phyloP scores from a whole-genome alignment of 2,888 invertebrate genomes.

The Hirudinaria manillensis region DNA sequence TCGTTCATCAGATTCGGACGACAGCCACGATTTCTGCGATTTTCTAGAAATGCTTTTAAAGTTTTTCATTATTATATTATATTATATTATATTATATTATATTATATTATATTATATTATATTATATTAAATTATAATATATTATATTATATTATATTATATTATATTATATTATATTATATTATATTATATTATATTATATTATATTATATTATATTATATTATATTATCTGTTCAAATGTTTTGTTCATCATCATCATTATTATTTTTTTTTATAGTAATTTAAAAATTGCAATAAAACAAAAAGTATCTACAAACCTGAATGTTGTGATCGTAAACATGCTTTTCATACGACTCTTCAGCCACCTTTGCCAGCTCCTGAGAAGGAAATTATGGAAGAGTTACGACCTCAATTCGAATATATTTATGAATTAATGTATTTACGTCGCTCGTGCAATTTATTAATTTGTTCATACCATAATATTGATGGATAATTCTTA shows the following conservation, averaged over 20 bases:
- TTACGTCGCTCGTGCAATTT: no score
- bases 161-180: background rate
- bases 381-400: background rate
- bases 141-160: background rate
- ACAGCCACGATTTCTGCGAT: no score
- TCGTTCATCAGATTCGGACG: no score
- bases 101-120: background rate
- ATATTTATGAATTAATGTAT: no score
- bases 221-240: background rate
- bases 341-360: slow-evolving; percentile 6
- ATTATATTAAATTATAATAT: background rate
- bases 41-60: no score
- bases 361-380: slow-evolving; percentile 15
- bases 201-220: background rate
- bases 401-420: no score
- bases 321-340: background rate
- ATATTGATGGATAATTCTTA: background rate
- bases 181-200: background rate
- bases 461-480: background rate
- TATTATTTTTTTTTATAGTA: no score
- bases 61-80: background rate
- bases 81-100: background rate
- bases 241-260: no score
- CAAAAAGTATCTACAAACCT: background rate
- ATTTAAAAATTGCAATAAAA: no score